These are phyloP conservation scores for Cricetomys ansorgei DNA, from an alignment of 2,113 vertebrate genomes.

Conservation along the genomic window DNA sequence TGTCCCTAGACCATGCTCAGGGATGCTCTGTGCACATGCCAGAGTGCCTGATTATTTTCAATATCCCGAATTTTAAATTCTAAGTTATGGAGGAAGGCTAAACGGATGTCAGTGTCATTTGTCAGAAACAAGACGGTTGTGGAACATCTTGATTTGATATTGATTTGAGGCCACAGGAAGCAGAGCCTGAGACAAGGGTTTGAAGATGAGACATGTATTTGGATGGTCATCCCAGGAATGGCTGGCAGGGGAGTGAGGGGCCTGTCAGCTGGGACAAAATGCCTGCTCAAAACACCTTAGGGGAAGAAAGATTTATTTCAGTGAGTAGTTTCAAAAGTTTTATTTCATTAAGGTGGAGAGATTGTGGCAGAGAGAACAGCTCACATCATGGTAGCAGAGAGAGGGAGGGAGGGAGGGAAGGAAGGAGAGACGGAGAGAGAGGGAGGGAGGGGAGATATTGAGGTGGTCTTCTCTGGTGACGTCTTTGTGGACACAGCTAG, in stretches of 20 bases:
- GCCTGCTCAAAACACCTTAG: background rate
- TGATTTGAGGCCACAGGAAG: no score
- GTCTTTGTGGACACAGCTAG: background rate
- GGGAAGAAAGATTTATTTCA: background rate
- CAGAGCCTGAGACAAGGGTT: background rate
- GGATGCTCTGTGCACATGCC: accelerated
- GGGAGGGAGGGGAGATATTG: background rate
- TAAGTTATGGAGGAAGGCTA: background rate
- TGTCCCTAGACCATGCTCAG: background rate
- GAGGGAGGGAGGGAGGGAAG: no score
- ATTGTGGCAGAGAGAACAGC: background rate
- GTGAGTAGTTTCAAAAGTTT: background rate
- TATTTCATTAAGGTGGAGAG: background rate
- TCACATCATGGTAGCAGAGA: background rate
- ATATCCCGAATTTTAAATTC: background rate
- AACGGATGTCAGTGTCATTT: background rate
- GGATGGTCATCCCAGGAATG: background rate
- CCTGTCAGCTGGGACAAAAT: background rate
- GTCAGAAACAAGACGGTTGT: background rate
- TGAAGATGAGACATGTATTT: accelerated
- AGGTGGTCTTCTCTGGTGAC: background rate
- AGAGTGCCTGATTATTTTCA: background rate
- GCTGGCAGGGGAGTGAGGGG: no score
- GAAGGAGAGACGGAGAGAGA: background rate
- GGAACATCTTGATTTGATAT: background rate